Evolutionary conservation across 2,113 vertebrate species (phyloP), one percentile per base, ranked within the genome.

Genomic region (Corythornis madagascariensis): DNA sequence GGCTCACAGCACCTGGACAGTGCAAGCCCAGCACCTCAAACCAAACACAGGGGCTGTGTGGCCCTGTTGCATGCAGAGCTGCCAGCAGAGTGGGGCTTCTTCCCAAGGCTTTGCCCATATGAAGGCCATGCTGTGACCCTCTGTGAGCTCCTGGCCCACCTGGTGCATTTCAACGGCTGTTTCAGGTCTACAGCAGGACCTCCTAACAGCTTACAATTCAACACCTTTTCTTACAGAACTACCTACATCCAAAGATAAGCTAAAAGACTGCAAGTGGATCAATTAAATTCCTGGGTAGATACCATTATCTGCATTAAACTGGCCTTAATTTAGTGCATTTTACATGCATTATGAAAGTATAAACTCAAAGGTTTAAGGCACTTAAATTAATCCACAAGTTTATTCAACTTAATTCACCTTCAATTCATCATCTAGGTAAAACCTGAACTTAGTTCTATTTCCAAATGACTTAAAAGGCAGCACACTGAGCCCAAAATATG

Each of bases 81-180:
- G 25, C 48, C n/a, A 82, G 20, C 0, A 2, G 2, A 45, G 15
- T 0, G 0, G 66, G 24, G 29, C 50, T 48, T 67, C 25, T 59
- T 78, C 24, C 40, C 57, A 29, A 48, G 21, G 38, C 45, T 67
- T 67, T 76, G 71, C 13, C 57, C 2, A 0, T 56, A 35, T 28
- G 38, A 66, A 57, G n/a, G 43, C 59, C 61, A 14, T 8, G 13
- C 33, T 13, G 11, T 55, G 25, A 42, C n/a, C 38, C n/a, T 29
- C 0, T 18, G 28, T 29, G 21, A 57, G 57, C 5, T 84, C 21
- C n/a, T 38, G 53, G n/a, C 15, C 25, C 45, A 53, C 2, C 1
- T 9, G 8, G 18, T 25, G 5, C 38, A 60, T 79, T 87, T 85
- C 50, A 70, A 26, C 1, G 1, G 61, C 21, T 8, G 25, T 79